Evolutionary conservation across 2,113 vertebrate genomes (phyloP).

Genomic region (human (Homo sapiens)): GRCh38 chr18:59554501-59555000

Average conservation of each 20-base stretch:
- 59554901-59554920: not conserved
- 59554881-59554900: not conserved
- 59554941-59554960: not conserved
- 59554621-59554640: not conserved
- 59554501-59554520: not conserved
- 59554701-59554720: not conserved
- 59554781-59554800: not conserved
- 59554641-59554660: not conserved
- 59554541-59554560: not conserved
- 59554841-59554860: fast-evolving
- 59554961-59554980: not conserved
- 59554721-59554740: not conserved
- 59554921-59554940: fast-evolving
- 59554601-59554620: not conserved
- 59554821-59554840: not conserved
- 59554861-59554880: not conserved
- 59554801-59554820: not conserved
- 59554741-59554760: not conserved
- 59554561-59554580: not conserved
- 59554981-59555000: not conserved
- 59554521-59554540: not conserved
- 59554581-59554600: not conserved
- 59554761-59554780: not conserved
- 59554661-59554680: not conserved
- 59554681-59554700: fast-evolving